Evolutionary conservation across 1,140 invertebrate species (phyloP), one percentile per base, ranked within the genome.

Genomic region (Saccostrea cuccullata): DNA sequence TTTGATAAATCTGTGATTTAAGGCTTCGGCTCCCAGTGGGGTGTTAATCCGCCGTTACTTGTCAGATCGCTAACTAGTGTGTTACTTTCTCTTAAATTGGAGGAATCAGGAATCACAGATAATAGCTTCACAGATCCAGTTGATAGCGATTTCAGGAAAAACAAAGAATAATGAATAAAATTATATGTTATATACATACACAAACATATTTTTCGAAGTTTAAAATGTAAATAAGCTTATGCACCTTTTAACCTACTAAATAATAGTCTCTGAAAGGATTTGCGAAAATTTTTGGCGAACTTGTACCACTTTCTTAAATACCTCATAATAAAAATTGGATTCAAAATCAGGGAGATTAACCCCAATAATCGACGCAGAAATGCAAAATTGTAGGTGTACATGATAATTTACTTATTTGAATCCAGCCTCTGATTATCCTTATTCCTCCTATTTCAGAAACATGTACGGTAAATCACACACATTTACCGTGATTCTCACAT

Each of bases 1-100:
- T 84, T 55, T 23, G 82, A 84, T 84, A 84, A 84, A 20, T 84
- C 82, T 55, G 40, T 84, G 40, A 55, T 56, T 84, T 82, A 47
- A 23, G 55, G 82, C 17, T 40, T 23, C 47, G 55, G n/a, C 20
- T 84, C 82, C 20, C 82, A n/a, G 82, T 84, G 23, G 82, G 82
- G 55, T 55, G 55, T 20, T 84, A 84, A 84, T 55, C 82, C 55
- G 13, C 40, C 55, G 23, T 55, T n/a, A 55, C 82, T 56, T 55
- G 82, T 77, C 23, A 36, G 23, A 36, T 77, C 26, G 9, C 11
- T 23, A 36, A 36, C 30, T 36, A 12, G 70, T 77, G 70, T 12
- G 9, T 77, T 77, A 77, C 70, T 77, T 77, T 77, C 70, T 30
- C 70, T 15, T 12, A n/a, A n/a, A n/a, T 12, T 26, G 30, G 26